phyloP scores from a whole-genome alignment of 2,113 vertebrate genomes.

The Pomatostomus ruficeps region DNA sequence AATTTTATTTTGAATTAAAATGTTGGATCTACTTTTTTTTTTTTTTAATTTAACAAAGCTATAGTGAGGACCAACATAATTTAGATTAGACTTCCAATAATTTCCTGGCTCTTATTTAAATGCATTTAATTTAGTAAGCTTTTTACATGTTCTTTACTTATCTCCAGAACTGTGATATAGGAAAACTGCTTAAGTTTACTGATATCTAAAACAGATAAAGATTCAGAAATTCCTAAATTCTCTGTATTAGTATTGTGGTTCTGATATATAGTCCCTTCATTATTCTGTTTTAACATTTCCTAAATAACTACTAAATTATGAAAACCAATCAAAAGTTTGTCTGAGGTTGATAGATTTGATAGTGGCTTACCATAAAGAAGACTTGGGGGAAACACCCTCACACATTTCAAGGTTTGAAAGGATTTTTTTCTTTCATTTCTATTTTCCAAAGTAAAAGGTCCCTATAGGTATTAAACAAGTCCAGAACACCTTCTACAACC shows the following conservation, averaged over 20 bases:
- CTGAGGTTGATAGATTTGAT: rapidly evolving
- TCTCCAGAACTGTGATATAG: neutral
- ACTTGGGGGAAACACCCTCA: too few species aligned
- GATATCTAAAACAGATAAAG: neutral
- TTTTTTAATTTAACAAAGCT: neutral
- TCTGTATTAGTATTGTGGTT: neutral
- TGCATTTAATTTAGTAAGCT: neutral
- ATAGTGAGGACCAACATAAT: neutral
- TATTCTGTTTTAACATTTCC: neutral
- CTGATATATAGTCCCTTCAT: neutral
- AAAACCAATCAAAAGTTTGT: neutral
- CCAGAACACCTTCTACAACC: neutral
- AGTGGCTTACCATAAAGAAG: neutral
- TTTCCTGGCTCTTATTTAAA: neutral
- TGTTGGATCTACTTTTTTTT: too few species aligned
- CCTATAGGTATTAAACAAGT: neutral
- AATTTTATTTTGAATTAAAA: neutral
- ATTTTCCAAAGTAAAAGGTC: neutral
- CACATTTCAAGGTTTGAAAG: neutral
- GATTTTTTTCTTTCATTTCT: neutral
- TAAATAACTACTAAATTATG: neutral
- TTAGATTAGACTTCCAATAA: neutral
- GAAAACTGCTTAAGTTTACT: neutral
- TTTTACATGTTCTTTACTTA: neutral
- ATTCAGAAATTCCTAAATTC: neutral